phyloP scores from a whole-genome alignment of 2,113 vertebrate species.

The Seriola aureovittata region DNA sequence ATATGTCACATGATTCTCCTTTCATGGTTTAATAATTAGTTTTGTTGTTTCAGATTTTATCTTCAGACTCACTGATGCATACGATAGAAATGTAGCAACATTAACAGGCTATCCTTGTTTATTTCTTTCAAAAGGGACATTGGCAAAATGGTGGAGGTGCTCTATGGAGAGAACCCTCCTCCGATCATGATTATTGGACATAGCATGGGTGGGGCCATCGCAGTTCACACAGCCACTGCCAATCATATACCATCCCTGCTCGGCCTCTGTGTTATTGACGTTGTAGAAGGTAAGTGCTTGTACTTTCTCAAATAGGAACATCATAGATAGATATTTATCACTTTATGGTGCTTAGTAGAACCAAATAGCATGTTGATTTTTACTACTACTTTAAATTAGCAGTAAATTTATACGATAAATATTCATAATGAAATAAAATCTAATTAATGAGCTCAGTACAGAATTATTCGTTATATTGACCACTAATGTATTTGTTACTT shows the following conservation, averaged over 20 bases:
- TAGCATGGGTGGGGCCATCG: conserved; percentile 98
- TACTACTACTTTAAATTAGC: not conserved
- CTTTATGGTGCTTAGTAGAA: not conserved
- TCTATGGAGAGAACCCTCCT: conserved; percentile 94
- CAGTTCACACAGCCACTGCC: conserved; percentile 92
- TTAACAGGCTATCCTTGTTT: not conserved
- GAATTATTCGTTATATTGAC: not conserved
- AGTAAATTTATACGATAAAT: not conserved
- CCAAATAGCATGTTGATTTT: not conserved
- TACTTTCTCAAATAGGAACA: not conserved
- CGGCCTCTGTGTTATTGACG: conserved; percentile 97
- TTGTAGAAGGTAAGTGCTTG: conserved; percentile 91
- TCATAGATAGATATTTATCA: not conserved
- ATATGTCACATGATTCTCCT: not conserved
- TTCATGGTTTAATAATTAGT: not conserved
- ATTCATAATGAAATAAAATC: not conserved
- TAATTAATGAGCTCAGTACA: not conserved
- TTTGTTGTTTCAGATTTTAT: not conserved
- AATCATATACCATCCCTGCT: conserved; percentile 93
- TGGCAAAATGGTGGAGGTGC: conserved; percentile 93
- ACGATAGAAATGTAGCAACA: not conserved
- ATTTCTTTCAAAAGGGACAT: conserved; percentile 87
- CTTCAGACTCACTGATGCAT: not conserved
- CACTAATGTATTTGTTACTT: not conserved
- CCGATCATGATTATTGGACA: conserved; percentile 98